Evolutionary conservation across 2,113 vertebrate genomes (phyloP).

Genomic region (Vanacampus margaritifer): DNA sequence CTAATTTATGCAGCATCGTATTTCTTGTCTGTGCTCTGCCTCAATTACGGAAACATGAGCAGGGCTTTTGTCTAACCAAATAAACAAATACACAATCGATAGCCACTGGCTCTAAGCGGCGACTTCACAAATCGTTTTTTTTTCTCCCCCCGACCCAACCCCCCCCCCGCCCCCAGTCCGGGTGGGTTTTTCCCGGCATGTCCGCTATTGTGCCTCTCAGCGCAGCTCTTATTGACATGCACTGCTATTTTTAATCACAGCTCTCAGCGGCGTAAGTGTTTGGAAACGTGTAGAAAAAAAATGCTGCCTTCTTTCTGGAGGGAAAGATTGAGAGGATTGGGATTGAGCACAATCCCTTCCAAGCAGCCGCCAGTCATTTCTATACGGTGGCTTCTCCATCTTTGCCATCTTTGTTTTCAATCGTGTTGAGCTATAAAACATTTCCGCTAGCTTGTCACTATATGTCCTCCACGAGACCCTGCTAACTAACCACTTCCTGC

Average conservation of each 20-base stretch:
- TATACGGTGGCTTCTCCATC: not conserved
- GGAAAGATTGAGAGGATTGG: not conserved
- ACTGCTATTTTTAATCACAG: conserved; percentile 45
- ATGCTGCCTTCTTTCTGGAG: not conserved
- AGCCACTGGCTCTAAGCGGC: conserved; percentile 26
- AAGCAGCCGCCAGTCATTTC: conserved; percentile 1
- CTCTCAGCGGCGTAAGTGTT: conserved; percentile 15
- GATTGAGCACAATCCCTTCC: not conserved
- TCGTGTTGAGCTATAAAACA: not conserved
- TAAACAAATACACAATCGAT: conserved; percentile 67
- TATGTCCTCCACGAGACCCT: conserved; percentile 20
- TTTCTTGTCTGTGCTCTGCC: conserved; percentile 59
- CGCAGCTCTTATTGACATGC: conserved; percentile 33
- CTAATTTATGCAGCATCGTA: conserved; percentile 69
- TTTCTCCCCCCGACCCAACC: not conserved
- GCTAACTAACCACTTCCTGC: conserved; percentile 41
- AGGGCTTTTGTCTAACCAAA: conserved; percentile 50
- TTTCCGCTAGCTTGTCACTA: not conserved
- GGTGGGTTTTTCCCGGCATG: conserved; percentile 48
- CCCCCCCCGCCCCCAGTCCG: not conserved
- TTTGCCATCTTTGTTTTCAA: not conserved
- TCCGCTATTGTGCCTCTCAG: conserved; percentile 18
- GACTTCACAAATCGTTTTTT: conserved; percentile 17
- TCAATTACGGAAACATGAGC: conserved; percentile 65
- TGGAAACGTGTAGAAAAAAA: conserved; percentile 18